phyloP scores from a whole-genome alignment of 2,113 vertebrate species.

The Actenoides hombroni region DNA sequence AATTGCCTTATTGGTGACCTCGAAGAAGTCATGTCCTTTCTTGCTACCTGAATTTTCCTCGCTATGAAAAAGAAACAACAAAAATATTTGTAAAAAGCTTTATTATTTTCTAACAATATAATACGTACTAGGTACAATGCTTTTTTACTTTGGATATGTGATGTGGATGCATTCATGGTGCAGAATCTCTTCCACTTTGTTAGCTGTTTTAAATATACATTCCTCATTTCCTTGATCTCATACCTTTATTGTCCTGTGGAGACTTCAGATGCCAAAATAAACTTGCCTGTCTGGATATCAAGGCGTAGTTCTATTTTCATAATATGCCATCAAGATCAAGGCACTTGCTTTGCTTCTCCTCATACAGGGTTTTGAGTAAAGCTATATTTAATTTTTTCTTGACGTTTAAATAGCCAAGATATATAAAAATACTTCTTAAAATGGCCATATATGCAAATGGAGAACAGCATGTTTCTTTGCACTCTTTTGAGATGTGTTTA shows the following conservation, averaged over 20 bases:
- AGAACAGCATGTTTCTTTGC: constrained; percentile 17
- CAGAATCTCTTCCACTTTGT: background rate
- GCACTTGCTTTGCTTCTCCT: background rate
- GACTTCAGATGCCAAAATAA: constrained; percentile 28
- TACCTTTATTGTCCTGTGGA: constrained; percentile 30
- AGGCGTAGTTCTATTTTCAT: background rate
- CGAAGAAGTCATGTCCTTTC: background rate
- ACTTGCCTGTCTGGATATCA: constrained; percentile 52
- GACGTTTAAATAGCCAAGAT: background rate
- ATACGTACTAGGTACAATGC: background rate
- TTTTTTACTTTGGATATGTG: background rate
- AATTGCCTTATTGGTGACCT: background rate
- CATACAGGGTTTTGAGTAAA: constrained; percentile 13
- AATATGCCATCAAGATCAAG: constrained; percentile 28
- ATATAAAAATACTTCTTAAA: constrained; percentile 28
- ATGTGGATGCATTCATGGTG: background rate
- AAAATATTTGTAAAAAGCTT: background rate
- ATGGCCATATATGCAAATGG: background rate
- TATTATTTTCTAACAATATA: background rate
- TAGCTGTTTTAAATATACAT: constrained; percentile 11
- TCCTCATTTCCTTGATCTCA: constrained; percentile 42
- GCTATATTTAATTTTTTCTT: constrained; percentile 53
- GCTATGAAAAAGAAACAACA: background rate
- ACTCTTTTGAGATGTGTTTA: constrained; percentile 12
- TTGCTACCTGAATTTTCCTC: background rate